Conservation (phyloP, 2,113 vertebrate species). For the Reinhardtius hippoglossoides region DNA sequence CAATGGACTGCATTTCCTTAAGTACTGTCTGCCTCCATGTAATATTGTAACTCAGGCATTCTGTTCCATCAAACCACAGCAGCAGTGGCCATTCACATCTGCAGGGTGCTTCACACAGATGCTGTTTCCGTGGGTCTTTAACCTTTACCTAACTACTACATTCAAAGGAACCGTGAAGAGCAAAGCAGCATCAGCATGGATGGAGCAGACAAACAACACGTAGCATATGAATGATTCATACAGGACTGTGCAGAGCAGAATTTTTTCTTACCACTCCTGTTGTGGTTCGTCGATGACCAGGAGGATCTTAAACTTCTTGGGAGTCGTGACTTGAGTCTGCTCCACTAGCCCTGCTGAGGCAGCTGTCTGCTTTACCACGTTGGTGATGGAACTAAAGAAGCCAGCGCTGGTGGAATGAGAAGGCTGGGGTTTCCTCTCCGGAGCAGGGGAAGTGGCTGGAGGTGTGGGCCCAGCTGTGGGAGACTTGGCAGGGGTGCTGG, state of each 20-base stretch:
- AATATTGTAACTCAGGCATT: conserved; percentile 3
- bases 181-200: neutral
- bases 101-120: conserved; percentile 42
- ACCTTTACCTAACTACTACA: conserved; percentile 16
- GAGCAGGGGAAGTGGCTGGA: conserved; percentile 77
- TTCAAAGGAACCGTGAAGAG: neutral
- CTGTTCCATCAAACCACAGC: conserved; percentile 41
- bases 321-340: conserved; percentile 82
- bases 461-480: conserved; percentile 71
- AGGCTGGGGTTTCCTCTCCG: conserved; percentile 77
- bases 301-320: conserved; percentile 91
- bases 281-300: conserved; percentile 92
- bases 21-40: conserved; percentile 2
- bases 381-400: conserved; percentile 95
- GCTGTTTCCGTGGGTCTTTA: conserved; percentile 28
- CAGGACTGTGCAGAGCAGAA: neutral
- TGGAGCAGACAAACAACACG: neutral
- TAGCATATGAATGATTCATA: neutral
- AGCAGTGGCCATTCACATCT: conserved; percentile 45
- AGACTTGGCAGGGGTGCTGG: conserved; percentile 74
- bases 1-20: conserved; percentile 20
- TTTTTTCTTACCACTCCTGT: conserved; percentile 90
- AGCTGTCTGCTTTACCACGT: conserved; percentile 94
- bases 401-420: conserved; percentile 79
- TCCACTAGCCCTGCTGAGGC: conserved; percentile 89